Base-by-base conservation (phyloP, 2,113 vertebrate genomes). In the Coreoperca whiteheadi region DNA sequence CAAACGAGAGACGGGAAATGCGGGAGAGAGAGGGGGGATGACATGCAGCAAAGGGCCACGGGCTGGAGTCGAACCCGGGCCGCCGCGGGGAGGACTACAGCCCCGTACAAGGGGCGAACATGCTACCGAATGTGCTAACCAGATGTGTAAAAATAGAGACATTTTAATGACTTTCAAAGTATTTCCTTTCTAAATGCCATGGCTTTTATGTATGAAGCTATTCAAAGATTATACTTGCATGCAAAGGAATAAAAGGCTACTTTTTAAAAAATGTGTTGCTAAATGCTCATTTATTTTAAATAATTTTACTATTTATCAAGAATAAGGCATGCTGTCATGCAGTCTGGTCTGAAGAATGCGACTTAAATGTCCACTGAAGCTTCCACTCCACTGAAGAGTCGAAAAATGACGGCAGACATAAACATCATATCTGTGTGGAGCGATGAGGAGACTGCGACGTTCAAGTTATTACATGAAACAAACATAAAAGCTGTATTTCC, bases 161-260 rank as follows among this genome's bases (percentile, higher is more conserved):
- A n/a, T n/a, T 28, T 65, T 56, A 53, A 63, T 78, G 48, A 65
- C 12, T 53, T 69, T 59, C 23, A 12, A 54, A 50, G 11, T 51
- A 57, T 77, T 69, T 81, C 1, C 16, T 20, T 15, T 39, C 12
- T 46, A 30, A 43, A 53, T 53, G 1, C 12, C 12, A 21, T 28
- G 21, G 8, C 14, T 79, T 23, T 10, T 39, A 67, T 57, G 20
- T 4, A n/a, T 34, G 12, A 30, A 51, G 21, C 41, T 28, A 9
- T 16, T 43, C 20, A 46, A 46, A 48, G n/a, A 48, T 18, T n/a
- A 21, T 8, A 50, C 14, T 46, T 30, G 18, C 28, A 48, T 12
- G 1, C 10, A 56, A 8, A 18, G 5, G 41, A 46, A 30, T 32
- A 10, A 74, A 59, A 61, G 6, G 20, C 32, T 60, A 1, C 21